A percentile compares a stretch with the other conserved stretches of the same genome.
phyloP scores from a whole-genome alignment of 2,113 vertebrate genomes.

The Lagopus muta region DNA sequence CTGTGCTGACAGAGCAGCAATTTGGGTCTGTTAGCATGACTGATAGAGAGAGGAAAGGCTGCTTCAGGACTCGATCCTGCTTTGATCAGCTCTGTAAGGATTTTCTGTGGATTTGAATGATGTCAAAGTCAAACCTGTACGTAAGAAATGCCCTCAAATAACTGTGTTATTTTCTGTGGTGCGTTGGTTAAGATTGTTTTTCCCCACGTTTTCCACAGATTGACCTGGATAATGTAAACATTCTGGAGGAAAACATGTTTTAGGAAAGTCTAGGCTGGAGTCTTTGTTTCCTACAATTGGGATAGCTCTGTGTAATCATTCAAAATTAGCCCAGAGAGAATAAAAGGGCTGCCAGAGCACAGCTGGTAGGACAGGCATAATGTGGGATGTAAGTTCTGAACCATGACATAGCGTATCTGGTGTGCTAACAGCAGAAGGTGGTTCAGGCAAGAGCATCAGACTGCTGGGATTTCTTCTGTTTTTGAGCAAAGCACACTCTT shows the following conservation, averaged over 20 bases:
- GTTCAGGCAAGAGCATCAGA: not conserved
- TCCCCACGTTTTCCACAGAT: not conserved
- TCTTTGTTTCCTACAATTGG: slow-evolving; percentile 26
- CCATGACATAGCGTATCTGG: not conserved
- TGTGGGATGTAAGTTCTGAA: slow-evolving; percentile 12
- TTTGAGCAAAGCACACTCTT: not conserved
- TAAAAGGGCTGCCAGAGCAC: not conserved
- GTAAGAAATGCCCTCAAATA: not conserved
- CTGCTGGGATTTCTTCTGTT: not conserved
- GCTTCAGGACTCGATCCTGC: not conserved
- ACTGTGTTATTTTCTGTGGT: slow-evolving; percentile 17
- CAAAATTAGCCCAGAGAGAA: slow-evolving; percentile 36
- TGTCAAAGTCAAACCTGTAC: not conserved
- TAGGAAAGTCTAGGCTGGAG: not conserved
- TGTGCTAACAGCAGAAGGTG: not conserved
- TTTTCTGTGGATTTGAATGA: slow-evolving; percentile 1
- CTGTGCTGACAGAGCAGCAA: not conserved
- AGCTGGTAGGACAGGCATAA: not conserved
- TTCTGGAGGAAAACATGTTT: slow-evolving; percentile 32
- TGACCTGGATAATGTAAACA: slow-evolving; percentile 32
- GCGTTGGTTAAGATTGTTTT: not conserved
- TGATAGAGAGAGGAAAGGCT: not conserved
- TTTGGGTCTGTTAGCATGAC: not conserved
- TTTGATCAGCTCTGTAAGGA: not conserved
- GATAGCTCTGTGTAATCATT: not conserved